phyloP scores from a whole-genome alignment of 2,797 vertebrate genomes.

The Acanthiza pusilla region DNA sequence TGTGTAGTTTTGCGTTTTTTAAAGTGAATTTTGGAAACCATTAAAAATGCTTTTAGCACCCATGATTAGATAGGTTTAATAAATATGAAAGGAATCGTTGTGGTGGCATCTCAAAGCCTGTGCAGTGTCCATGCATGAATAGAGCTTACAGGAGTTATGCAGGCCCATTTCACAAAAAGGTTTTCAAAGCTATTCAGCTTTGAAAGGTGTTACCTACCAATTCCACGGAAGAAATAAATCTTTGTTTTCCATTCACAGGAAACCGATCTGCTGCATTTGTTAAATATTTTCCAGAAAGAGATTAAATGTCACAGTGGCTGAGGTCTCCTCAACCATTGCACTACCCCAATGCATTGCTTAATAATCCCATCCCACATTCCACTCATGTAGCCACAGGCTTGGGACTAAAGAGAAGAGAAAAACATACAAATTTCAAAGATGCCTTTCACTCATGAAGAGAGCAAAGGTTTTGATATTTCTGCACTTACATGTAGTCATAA shows the following conservation, averaged over 20 bases:
- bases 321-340: background rate
- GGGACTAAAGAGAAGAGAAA: background rate
- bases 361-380: background rate
- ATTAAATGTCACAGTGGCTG: background rate
- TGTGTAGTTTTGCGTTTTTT: background rate
- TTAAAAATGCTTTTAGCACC: background rate
- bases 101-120: background rate
- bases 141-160: background rate
- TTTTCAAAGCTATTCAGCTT: background rate
- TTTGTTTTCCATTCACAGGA: background rate
- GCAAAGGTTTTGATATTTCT: background rate
- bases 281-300: background rate
- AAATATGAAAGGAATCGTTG: background rate
- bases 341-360: background rate
- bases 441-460: background rate
- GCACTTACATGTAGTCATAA: background rate
- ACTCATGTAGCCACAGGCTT: background rate
- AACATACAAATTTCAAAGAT: background rate
- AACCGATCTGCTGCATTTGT: background rate
- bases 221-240: background rate
- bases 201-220: background rate
- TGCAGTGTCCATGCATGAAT: background rate
- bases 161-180: background rate
- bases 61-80: background rate
- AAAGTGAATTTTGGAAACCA: background rate